Percentiles rank a stretch among this genome's conserved stretches.
phyloP scores from a whole-genome alignment of 1,140 invertebrate species.

The Microvelia longipes region DNA sequence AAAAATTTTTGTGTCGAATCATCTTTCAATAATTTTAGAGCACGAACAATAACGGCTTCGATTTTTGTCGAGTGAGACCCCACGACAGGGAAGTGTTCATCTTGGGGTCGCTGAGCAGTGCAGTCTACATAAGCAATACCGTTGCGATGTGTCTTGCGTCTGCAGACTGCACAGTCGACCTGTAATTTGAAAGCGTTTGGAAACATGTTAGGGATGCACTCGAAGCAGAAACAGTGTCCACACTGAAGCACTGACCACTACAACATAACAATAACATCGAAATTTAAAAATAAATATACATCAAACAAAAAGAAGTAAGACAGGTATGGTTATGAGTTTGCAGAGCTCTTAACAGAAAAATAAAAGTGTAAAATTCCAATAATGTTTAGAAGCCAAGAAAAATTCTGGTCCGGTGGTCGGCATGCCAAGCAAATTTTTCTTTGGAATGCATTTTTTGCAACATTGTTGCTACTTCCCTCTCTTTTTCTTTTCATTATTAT shows the following conservation, averaged over 20 bases:
- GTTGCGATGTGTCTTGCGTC: constrained; percentile 34
- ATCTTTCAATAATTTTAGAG: constrained; percentile 39
- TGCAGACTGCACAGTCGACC: constrained; percentile 47
- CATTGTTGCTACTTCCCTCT: too few relatives aligned
- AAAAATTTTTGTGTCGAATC: constrained; percentile 48
- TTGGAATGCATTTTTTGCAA: too few relatives aligned
- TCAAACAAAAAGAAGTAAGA: too few relatives aligned
- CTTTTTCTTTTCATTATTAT: too few relatives aligned
- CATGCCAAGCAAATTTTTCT: too few relatives aligned
- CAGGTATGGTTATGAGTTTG: too few relatives aligned
- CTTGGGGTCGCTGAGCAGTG: constrained; percentile 21
- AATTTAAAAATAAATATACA: too few relatives aligned
- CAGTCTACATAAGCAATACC: constrained; percentile 46
- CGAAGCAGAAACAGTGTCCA: constrained; percentile 50
- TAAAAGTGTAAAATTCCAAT: too few relatives aligned
- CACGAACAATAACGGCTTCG: constrained; percentile 41
- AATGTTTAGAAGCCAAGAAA: too few relatives aligned
- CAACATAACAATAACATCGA: too few relatives aligned
- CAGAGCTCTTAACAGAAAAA: too few relatives aligned
- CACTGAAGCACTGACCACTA: constrained; percentile 51
- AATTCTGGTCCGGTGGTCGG: too few relatives aligned
- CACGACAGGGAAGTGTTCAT: constrained; percentile 21
- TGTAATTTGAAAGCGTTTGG: constrained; percentile 6
- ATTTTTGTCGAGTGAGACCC: constrained; percentile 59
- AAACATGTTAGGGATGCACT: constrained; percentile 37